phyloP scores from a whole-genome alignment of 2,113 vertebrate species.

The Rana temporaria region DNA sequence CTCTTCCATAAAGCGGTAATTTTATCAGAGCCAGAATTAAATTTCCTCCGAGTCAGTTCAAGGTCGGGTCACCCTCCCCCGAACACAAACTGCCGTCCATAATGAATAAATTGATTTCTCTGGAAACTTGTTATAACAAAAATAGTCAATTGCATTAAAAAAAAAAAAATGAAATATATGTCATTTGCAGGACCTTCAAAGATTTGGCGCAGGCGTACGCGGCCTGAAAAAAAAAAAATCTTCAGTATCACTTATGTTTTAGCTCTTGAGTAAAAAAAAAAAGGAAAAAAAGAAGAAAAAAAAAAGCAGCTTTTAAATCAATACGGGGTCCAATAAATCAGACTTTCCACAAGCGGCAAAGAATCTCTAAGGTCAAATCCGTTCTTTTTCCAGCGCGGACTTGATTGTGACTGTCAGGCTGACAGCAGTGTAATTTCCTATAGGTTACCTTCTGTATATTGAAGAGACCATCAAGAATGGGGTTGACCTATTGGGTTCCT shows the following conservation, averaged over 20 bases:
- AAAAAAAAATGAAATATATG: too few species aligned
- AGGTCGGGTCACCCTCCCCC: not conserved
- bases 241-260: not conserved
- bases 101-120: not conserved
- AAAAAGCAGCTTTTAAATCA: conserved; percentile 20
- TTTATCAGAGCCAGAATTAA: not conserved
- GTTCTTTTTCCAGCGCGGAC: conserved; percentile 18
- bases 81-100: not conserved
- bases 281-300: too few species aligned
- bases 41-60: not conserved
- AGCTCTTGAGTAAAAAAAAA: conserved; percentile 1
- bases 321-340: conserved; percentile 51
- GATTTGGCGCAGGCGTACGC: too few species aligned
- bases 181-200: too few species aligned
- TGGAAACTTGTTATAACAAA: too few species aligned
- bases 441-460: conserved; percentile 24
- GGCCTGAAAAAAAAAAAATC: too few species aligned
- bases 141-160: too few species aligned
- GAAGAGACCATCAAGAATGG: not conserved
- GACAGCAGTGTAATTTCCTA: conserved; percentile 40
- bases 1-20: too few species aligned
- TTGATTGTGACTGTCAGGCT: conserved; percentile 44
- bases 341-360: conserved; percentile 19
- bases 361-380: conserved; percentile 45
- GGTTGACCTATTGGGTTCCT: too few species aligned